These are phyloP conservation scores for Eriocheir sinensis DNA, from an alignment of 1,140 invertebrate genomes.

Conservation along the genomic window DNA sequence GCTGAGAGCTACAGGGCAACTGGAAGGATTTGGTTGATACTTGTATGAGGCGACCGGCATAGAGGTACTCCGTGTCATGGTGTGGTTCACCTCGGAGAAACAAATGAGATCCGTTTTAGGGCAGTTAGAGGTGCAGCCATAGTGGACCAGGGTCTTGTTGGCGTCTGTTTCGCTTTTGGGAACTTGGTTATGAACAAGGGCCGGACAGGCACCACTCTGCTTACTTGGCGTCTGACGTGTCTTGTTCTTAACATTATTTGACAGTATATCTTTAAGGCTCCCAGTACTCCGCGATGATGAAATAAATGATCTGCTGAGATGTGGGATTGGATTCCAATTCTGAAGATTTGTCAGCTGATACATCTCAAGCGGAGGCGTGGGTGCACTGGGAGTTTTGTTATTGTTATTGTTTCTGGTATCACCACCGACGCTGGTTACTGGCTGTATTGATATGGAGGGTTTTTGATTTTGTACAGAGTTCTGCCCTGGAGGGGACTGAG, in stretches of 20 bases:
- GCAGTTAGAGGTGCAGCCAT: slow-evolving; percentile 55
- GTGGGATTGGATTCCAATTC: slow-evolving; percentile 75
- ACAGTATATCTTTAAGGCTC: slow-evolving; percentile 74
- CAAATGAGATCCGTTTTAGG: slow-evolving; percentile 60
- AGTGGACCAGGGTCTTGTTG: slow-evolving; percentile 47
- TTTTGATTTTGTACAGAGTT: slow-evolving; percentile 46
- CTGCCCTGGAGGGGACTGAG: not conserved
- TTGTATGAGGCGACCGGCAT: slow-evolving; percentile 67
- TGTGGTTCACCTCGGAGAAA: slow-evolving; percentile 68
- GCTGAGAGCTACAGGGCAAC: not conserved
- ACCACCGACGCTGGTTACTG: slow-evolving; percentile 25
- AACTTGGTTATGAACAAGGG: slow-evolving; percentile 41
- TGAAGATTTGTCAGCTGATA: slow-evolving; percentile 77
- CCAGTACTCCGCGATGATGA: slow-evolving; percentile 75
- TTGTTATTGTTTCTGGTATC: slow-evolving; percentile 73
- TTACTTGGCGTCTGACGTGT: slow-evolving; percentile 19
- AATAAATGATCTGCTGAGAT: slow-evolving; percentile 64
- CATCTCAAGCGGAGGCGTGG: slow-evolving; percentile 59
- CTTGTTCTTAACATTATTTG: slow-evolving; percentile 57
- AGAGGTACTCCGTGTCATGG: slow-evolving; percentile 69
- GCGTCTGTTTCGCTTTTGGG: slow-evolving; percentile 44
- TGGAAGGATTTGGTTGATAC: slow-evolving; percentile 47
- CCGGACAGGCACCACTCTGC: slow-evolving; percentile 39
- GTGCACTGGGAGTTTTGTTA: slow-evolving; percentile 41
- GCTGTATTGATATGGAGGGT: slow-evolving; percentile 63